phyloP scores from a whole-genome alignment of 2,113 vertebrate genomes.

The Salvelinus namaycush region DNA sequence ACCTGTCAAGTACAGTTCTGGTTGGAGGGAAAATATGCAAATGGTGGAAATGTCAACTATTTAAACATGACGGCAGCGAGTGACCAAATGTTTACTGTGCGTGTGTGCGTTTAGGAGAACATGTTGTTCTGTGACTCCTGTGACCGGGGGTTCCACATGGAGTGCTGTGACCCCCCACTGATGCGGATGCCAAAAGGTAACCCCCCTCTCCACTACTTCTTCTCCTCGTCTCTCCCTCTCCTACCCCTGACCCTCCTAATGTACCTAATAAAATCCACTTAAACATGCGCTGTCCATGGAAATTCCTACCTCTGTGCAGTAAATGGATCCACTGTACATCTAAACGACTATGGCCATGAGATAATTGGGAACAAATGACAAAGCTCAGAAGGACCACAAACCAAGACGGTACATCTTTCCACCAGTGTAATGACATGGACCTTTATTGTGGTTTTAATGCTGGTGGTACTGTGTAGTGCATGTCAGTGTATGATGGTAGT shows the following conservation, averaged over 20 bases:
- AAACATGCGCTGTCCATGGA: background rate
- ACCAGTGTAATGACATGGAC: no score
- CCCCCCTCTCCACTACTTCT: background rate
- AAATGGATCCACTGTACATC: background rate
- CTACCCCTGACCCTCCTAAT: background rate
- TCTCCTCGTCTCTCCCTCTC: no score
- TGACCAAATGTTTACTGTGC: background rate
- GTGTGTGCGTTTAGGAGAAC: constrained; percentile 82
- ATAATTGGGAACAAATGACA: background rate
- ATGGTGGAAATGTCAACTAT: background rate
- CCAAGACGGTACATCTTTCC: no score
- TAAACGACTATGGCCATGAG: background rate
- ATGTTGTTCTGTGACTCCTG: constrained; percentile 99
- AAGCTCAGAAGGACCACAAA: background rate
- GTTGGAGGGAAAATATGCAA: background rate
- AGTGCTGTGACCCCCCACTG: constrained; percentile 97
- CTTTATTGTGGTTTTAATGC: no score
- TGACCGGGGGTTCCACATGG: constrained; percentile 99
- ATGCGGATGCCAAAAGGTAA: constrained; percentile 98
- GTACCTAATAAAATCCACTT: background rate
- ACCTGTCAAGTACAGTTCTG: background rate
- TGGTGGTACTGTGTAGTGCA: no score
- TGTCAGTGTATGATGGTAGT: no score
- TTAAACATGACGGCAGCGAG: background rate
- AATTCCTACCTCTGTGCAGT: background rate